Evolutionary conservation across 1,140 invertebrate species (phyloP).

Genomic region (Hypsibius dujardini): DNA sequence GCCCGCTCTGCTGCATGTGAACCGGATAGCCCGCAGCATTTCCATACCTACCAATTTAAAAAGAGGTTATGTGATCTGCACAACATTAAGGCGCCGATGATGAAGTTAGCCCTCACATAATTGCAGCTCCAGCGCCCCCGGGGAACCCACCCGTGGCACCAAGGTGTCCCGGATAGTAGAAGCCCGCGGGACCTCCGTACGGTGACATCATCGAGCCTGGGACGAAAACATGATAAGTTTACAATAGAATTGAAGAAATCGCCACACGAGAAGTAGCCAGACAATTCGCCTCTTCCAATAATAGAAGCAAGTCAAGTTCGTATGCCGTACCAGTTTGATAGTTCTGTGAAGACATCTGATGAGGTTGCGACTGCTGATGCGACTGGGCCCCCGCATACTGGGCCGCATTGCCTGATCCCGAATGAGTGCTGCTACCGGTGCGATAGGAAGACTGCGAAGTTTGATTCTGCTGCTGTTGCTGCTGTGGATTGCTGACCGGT

Average conservation of each 20-base stretch:
- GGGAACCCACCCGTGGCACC: background rate
- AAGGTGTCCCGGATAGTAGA: slow-evolving; percentile 4
- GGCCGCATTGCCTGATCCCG: background rate
- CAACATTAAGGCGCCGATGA: too few relatives aligned
- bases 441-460: background rate
- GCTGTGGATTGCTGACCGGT: slow-evolving; percentile 14
- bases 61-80: too few relatives aligned
- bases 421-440: background rate
- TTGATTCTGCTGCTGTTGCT: background rate
- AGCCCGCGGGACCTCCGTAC: background rate
- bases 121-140: background rate
- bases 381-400: background rate
- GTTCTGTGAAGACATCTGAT: background rate
- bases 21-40: background rate
- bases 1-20: background rate
- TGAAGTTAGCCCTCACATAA: background rate
- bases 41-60: background rate
- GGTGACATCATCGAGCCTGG: background rate
- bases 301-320: too few relatives aligned
- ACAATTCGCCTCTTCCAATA: too few relatives aligned
- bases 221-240: too few relatives aligned
- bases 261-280: too few relatives aligned
- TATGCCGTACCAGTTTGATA: too few relatives aligned
- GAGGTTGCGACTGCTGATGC: background rate
- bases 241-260: too few relatives aligned